These are phyloP conservation scores for Indri indri DNA, from an alignment of 2,113 vertebrate species.

Conservation along the genomic window DNA sequence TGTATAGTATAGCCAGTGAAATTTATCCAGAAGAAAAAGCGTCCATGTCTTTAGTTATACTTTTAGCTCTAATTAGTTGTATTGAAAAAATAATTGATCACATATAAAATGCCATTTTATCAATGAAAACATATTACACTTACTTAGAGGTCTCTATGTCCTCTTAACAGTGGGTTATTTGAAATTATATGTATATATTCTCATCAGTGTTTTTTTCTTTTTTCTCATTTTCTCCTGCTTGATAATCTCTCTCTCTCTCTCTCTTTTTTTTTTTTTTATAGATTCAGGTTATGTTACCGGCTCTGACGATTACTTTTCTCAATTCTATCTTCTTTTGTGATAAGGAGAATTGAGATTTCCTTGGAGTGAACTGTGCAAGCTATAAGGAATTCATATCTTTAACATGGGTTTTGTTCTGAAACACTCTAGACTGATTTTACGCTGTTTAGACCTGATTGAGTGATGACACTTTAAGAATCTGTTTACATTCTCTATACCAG, in stretches of 20 bases:
- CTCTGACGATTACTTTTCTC: neutral
- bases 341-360: slow-evolving; percentile 25
- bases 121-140: neutral
- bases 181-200: neutral
- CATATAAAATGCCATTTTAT: neutral
- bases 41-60: neutral
- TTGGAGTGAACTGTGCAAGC: neutral
- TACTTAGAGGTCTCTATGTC: neutral
- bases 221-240: neutral
- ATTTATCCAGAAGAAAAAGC: neutral
- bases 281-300: neutral
- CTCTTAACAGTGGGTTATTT: neutral
- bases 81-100: neutral
- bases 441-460: neutral
- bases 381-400: neutral
- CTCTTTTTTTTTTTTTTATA: neutral
- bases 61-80: neutral
- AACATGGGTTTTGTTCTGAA: neutral
- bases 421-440: neutral
- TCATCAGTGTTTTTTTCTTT: neutral
- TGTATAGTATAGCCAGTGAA: neutral
- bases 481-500: neutral
- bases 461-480: neutral
- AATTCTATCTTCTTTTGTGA: neutral
- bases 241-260: no score